Base-by-base conservation (phyloP, 2,797 vertebrate species). In the Ammospiza maritima region DNA sequence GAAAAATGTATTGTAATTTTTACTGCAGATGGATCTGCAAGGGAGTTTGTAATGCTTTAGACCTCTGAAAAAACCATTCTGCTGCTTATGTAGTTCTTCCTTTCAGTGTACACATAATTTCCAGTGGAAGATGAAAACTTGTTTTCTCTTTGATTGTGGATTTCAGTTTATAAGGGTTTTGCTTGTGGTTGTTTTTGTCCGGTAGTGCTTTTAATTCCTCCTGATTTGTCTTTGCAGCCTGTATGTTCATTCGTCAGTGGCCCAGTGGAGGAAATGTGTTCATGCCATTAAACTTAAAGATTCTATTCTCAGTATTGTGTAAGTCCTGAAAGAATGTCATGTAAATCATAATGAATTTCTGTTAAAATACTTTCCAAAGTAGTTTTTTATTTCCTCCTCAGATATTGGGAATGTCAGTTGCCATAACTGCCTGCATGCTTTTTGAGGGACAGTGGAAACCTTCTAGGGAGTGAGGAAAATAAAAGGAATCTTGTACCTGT, bases 251-350 rank as follows among this genome's bases (percentile, higher is more conserved):
- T 99, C 99, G 2, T 99, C 99, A 32, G 99, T 99, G 96, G 99
- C 99, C 93, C 99, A 99, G 92, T 99, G 99, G 99, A 99, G 98
- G 97, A 99, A 98, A 97, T 99, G 99, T 97, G 99, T 99, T 91
- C 99, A 99, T 95, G 99, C 99, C 62, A 99, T 99, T 95, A 99
- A 99, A 97, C 98, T 99, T 96, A 99, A 99, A 97, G 99, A 99
- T 96, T 99, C 99, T 22, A 98, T 99, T 95, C 98, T 99, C 88
- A 99, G 99, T 97, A 99, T 99, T 74, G 99, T 99, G 99, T 99
- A 97, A 99, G 99, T 99, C 84, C 71, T 90, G 66, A 95, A 95
- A 95, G 95, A 93, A 95, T 90, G 77, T 94, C 14, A 34, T 77
- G 48, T 95, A 76, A 87, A 91, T 93, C 40, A 19, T 91, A 83